Evolutionary conservation across 2,888 invertebrate genomes (phyloP), one percentile per base, ranked within the genome.

Genomic region (Adelognathus sp.): DNA sequence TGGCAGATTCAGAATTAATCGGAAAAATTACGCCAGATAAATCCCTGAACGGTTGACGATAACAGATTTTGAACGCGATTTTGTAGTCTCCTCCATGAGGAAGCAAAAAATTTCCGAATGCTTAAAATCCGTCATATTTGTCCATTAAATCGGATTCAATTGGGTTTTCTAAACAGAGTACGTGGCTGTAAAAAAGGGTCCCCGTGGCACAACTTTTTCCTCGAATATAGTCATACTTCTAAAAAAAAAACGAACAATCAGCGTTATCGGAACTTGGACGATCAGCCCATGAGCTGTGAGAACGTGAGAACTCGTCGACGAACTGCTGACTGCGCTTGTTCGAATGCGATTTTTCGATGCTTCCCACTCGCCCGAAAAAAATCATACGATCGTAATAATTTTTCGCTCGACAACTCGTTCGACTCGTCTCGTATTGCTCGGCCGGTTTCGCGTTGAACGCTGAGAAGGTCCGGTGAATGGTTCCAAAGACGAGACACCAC

Each of bases 321-420:
- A 63, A 63, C 29, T 31, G 63, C 63, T 46, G 63, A 63, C 60
- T 16, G 27, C 27, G 16, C 18, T 18, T 46, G 31, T 3, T 46
- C 11, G 24, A 11, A 29, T 16, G 9, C 46, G 63, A 63, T 46
- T 63, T 50, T 31, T 7, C 31, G 21, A 29, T 29, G n/a, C n/a
- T n/a, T n/a, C n/a, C 29, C 29, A 18, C 3, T 46, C 16, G 31
- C 29, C 1, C n/a, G 11, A 3, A 11, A 7, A 18, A 16, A 31
- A 31, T 31, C 29, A 31, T n/a, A 2, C 31, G 9, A 31, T n/a
- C 11, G n/a, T 36, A 21, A 36, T 50, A 21, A n/a, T 11, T 46
- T 63, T 63, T 44, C 7, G 63, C 31, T 21, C 21, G 29, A 63
- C 31, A 6, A 46, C 33, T 46, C 16, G 21, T 14, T 14, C 41